These are phyloP conservation scores for Peromyscus attwateri DNA, from an alignment of 2,797 vertebrate species.

Conservation along the genomic window DNA sequence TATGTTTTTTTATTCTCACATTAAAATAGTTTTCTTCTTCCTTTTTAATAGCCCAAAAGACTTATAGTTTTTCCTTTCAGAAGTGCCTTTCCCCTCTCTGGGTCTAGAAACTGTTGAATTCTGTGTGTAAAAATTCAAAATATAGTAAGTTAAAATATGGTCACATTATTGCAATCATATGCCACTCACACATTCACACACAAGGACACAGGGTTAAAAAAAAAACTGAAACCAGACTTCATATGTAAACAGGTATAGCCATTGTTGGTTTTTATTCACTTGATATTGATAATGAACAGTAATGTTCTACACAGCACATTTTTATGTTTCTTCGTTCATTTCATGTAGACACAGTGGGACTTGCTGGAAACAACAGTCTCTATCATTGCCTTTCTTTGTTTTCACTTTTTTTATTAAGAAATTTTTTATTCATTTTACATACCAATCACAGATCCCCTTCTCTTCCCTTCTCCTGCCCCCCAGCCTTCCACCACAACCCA, in stretches of 20 bases:
- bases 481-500: no score
- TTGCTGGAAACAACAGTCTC: not conserved
- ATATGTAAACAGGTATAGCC: not conserved
- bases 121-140: conserved; percentile 51
- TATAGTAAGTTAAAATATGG: not conserved
- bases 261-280: not conserved
- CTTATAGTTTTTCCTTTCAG: not conserved
- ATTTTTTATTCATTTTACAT: no score
- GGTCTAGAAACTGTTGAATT: conserved; percentile 21
- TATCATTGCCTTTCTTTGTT: not conserved
- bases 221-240: not conserved
- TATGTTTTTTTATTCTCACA: not conserved
- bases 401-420: not conserved
- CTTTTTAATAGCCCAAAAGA: not conserved
- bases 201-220: not conserved
- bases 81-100: not conserved
- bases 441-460: no score
- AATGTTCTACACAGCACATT: not conserved
- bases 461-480: no score
- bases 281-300: not conserved
- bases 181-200: not conserved
- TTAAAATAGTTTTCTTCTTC: not conserved
- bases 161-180: not conserved
- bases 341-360: not conserved
- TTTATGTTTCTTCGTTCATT: conserved; percentile 19